phyloP scores from a whole-genome alignment of 1,140 invertebrate species.

The Drosophila baimaii region DNA sequence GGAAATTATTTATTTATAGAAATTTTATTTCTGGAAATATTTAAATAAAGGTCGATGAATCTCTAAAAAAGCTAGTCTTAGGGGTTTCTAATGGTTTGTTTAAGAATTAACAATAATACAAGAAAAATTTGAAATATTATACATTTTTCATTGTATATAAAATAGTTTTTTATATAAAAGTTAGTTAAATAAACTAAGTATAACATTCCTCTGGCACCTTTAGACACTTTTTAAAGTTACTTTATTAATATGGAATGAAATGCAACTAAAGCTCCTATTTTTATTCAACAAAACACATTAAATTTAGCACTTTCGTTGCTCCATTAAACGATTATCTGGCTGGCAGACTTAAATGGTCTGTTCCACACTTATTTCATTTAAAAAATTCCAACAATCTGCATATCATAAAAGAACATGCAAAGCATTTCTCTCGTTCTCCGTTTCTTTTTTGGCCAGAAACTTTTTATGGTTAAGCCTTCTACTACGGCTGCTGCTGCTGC shows the following conservation, averaged over 20 bases:
- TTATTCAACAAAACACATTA: background rate
- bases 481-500: conserved; percentile 25
- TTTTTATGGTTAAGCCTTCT: conserved; percentile 39
- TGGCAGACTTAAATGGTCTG: background rate
- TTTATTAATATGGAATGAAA: background rate
- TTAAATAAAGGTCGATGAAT: background rate
- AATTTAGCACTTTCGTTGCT: no score
- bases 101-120: no score
- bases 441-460: conserved; percentile 11
- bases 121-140: no score
- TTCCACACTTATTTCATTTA: conserved; percentile 34
- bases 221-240: background rate
- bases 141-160: no score
- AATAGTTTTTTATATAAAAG: no score
- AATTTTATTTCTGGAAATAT: background rate
- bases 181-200: no score
- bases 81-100: no score
- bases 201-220: no score
- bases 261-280: background rate
- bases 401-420: conserved; percentile 66
- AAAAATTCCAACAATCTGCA: conserved; percentile 42
- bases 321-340: conserved; percentile 27
- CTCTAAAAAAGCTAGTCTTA: no score
- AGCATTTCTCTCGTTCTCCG: conserved; percentile 34
- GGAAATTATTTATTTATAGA: background rate